Evolutionary conservation across 1,140 invertebrate species (phyloP), one percentile per base, ranked within the genome.

Genomic region (Harlomillsia oculata): DNA sequence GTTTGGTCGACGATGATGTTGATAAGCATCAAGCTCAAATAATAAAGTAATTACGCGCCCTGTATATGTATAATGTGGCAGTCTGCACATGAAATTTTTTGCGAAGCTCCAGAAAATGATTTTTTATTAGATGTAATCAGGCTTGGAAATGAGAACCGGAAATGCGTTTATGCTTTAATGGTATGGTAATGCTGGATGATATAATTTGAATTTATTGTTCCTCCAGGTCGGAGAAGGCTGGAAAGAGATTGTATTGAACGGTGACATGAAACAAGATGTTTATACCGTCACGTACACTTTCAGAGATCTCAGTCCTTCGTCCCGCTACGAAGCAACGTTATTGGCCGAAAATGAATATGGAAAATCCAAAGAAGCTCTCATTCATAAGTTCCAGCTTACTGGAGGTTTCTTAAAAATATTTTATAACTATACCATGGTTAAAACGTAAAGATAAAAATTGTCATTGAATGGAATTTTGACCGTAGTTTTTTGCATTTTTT

Each of bases 321-420:
- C 53, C 45, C 48, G 56, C 26, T 61, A 61, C 36, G 46, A 61
- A 49, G 48, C 48, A 16, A 46, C 49, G 21, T 44, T 61, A n/a
- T 14, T n/a, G 21, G 53, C 59, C 25, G 0, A 14, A 13, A 61
- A 56, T 37, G 6, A 51, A 28, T 56, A 32, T 32, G 53, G 59
- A 23, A 40, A 43, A 54, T 51, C 46, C 40, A 28, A 30, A 20
- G 49, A 51, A 20, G 44, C 59, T 13, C 45, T 29, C 23, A n/a
- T 45, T 21, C 26, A 46, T 18, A 53, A 25, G 23, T 53, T 59
- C 51, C 51, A 59, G 36, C 53, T 59, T 32, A 59, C 46, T 46
- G 57, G 51, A 37, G 36, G 45, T 52, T 49, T 37, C 36, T 46
- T 43, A 8, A 23, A 51, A 39, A 44, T 8, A 29, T 37, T 30